Conservation (phyloP, 2,113 vertebrate genomes). For the Gymnocephalus cernua region DNA sequence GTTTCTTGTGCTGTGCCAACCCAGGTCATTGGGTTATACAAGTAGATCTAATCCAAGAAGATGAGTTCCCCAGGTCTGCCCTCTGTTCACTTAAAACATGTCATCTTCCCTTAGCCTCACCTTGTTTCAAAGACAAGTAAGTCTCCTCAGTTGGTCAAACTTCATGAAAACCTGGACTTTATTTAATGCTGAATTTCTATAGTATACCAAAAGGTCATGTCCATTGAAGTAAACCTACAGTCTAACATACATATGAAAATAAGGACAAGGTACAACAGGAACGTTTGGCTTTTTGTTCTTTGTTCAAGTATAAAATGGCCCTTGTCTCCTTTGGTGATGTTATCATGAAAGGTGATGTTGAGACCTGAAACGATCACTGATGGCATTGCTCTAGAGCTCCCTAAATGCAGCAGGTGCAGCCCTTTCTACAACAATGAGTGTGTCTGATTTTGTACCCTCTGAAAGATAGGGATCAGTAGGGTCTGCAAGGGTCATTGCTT, state of each 20-base stretch:
- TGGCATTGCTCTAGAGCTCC: slow-evolving; percentile 24
- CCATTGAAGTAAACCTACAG: slow-evolving; percentile 7
- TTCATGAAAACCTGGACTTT: slow-evolving; percentile 3
- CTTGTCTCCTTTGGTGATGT: slow-evolving; percentile 54
- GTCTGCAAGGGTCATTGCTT: slow-evolving; percentile 74
- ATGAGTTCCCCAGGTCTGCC: slow-evolving; percentile 27
- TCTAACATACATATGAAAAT: slow-evolving; percentile 5
- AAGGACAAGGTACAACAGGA: slow-evolving; percentile 15
- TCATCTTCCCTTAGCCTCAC: slow-evolving; percentile 37
- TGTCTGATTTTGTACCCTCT: slow-evolving; percentile 52
- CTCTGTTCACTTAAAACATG: slow-evolving; percentile 11
- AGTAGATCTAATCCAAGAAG: slow-evolving; percentile 13
- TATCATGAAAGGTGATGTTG: slow-evolving; percentile 51
- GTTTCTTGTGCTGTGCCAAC: slow-evolving; percentile 29
- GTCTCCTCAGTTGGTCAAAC: neutral
- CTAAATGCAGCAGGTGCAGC: slow-evolving; percentile 51
- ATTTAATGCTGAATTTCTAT: neutral
- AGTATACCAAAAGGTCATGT: neutral
- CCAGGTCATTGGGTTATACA: neutral
- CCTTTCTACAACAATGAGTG: slow-evolving; percentile 59
- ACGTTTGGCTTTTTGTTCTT: slow-evolving; percentile 42
- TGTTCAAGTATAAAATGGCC: slow-evolving; percentile 39
- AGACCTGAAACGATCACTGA: slow-evolving; percentile 54
- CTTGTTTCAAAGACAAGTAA: slow-evolving; percentile 11
- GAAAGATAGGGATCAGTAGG: slow-evolving; percentile 65